These are phyloP conservation scores for Microdon myrmicae DNA, from an alignment of 2,888 invertebrate genomes.

Conservation along the genomic window DNA sequence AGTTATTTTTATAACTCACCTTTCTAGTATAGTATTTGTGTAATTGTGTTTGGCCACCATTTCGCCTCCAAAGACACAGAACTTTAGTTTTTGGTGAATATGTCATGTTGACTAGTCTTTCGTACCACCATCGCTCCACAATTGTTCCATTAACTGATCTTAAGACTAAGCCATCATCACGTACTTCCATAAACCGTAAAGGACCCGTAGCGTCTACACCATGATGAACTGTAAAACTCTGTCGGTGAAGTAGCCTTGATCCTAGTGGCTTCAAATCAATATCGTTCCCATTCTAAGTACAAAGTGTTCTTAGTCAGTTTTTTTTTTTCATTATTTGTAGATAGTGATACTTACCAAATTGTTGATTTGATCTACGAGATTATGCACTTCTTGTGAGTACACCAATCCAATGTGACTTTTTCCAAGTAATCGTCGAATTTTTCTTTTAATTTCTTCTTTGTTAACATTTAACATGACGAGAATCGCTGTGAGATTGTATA, in stretches of 20 bases:
- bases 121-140: slow-evolving; percentile 98
- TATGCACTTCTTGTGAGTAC: slow-evolving; percentile 97
- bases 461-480: slow-evolving; percentile 92
- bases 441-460: slow-evolving; percentile 84
- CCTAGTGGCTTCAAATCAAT: slow-evolving; percentile 96
- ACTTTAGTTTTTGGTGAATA: slow-evolving; percentile 98
- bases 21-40: slow-evolving; percentile 99
- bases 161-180: slow-evolving; percentile 93
- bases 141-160: slow-evolving; percentile 86
- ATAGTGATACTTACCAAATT: slow-evolving; percentile 79
- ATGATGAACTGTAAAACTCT: slow-evolving; percentile 97
- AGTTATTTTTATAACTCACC: slow-evolving; percentile 69
- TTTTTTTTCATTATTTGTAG: background rate
- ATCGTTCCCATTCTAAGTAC: slow-evolving; percentile 91
- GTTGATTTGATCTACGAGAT: slow-evolving; percentile 92
- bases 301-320: slow-evolving; percentile 5
- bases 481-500: slow-evolving; percentile 96
- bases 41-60: slow-evolving; percentile 92
- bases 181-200: slow-evolving; percentile 89
- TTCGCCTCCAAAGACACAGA: slow-evolving; percentile 95
- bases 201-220: slow-evolving; percentile 93
- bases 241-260: slow-evolving; percentile 93
- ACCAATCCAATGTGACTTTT: slow-evolving; percentile 98
- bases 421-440: slow-evolving; percentile 90
- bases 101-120: slow-evolving; percentile 98